Base-by-base conservation (phyloP, 2,888 invertebrate genomes). In the Microchrysa polita region DNA sequence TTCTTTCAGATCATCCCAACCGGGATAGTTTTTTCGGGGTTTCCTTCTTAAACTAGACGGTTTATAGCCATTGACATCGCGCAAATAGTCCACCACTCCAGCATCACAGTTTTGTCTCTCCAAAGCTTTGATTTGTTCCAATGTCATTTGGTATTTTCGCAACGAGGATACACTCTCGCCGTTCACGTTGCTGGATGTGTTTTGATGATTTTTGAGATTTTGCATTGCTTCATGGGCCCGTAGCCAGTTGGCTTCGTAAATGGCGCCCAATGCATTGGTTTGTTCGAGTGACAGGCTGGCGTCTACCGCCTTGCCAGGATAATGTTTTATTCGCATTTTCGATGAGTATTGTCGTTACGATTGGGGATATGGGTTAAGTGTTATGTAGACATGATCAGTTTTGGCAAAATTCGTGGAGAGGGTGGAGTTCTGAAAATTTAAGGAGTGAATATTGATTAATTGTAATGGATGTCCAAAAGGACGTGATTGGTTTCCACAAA, bases 181-280 rank as follows among this genome's bases (percentile, higher is more conserved):
- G 40, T 81, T 78, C 9, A 14, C 23, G 27, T 14, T 22, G 40
- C 44, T 57, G 1, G 2, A 10, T 12, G 61, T 48, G 53, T 40
- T 9, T 5, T 60, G 27, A 63, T 74, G 59, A 20, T 52, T 63
- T 4, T 42, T 16, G 55, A 65, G 65, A 7, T 27, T 5, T 71
- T 73, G 77, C 55, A 80, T 79, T 12, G 67, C 78, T 75, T 80
- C 79, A 77, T 87, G 87, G n/a, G 92, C 89, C 80, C 93, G 92
- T 76, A 91, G 88, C 94, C 94, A 94, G 82, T 93, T 94, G 42
- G 93, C 93, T 79, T 93, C 94, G 83, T 94, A 94, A 61, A 93
- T 88, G 67, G 92, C 88, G 79, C 91, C 91, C 92, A 92, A 91
- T 76, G 90, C 89, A 79, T 88, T 88, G 78, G 90, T 90, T 78